phyloP scores from a whole-genome alignment of 2,888 invertebrate genomes.

The Eupsilia transversa region DNA sequence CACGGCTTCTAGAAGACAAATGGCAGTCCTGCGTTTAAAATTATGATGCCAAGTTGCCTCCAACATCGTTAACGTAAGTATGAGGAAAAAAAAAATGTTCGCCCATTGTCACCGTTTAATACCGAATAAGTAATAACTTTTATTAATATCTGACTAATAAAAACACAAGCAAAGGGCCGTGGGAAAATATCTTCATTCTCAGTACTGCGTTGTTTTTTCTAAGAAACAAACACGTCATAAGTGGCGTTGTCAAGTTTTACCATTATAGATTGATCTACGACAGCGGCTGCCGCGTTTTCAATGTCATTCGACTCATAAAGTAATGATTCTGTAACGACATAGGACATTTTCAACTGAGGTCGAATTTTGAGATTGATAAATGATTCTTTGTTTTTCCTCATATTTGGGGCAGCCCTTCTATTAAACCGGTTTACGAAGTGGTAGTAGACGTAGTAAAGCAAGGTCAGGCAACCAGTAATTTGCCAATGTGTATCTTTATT shows the following conservation, averaged over 20 bases:
- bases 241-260: slow-evolving; percentile 33
- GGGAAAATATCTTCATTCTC: slow-evolving; percentile 75
- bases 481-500: slow-evolving; percentile 21
- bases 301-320: slow-evolving; percentile 58
- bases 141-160: slow-evolving; percentile 36
- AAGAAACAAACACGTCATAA: slow-evolving; percentile 68
- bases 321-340: slow-evolving; percentile 23
- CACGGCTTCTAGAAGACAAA: not conserved
- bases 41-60: not conserved
- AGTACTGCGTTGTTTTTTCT: slow-evolving; percentile 74
- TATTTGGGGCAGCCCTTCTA: slow-evolving; percentile 35
- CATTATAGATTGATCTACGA: slow-evolving; percentile 45
- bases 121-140: slow-evolving; percentile 13
- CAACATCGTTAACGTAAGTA: not conserved
- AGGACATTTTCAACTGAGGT: not conserved
- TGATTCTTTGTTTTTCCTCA: slow-evolving; percentile 10
- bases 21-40: not conserved
- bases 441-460: slow-evolving; percentile 34
- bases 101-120: slow-evolving; percentile 36
- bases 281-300: slow-evolving; percentile 41
- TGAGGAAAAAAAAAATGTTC: not conserved
- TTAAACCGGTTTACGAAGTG: not conserved
- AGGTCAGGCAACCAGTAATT: slow-evolving; percentile 43
- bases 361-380: slow-evolving; percentile 16
- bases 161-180: slow-evolving; percentile 73